Percentiles rank a stretch among this genome's conserved stretches.
phyloP scores from a whole-genome alignment of 2,113 vertebrate species.

The Epinephelus cyanopodus region DNA sequence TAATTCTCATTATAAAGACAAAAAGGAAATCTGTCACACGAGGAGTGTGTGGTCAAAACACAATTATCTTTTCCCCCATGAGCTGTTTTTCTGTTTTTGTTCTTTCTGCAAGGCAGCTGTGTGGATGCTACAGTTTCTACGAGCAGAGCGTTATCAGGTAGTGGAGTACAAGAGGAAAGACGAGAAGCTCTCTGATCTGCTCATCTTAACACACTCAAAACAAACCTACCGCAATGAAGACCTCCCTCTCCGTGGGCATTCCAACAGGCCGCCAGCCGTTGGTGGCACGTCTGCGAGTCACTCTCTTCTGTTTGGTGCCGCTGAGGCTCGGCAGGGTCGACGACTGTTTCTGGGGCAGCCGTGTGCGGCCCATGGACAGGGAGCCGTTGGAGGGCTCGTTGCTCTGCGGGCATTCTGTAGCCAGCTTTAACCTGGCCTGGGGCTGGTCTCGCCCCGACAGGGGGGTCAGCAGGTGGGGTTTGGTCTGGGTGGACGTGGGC shows the following conservation, averaged over 20 bases:
- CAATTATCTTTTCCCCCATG: constrained; percentile 44
- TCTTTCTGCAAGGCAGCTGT: not conserved
- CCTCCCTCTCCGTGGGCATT: constrained; percentile 90
- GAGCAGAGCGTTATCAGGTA: constrained; percentile 3
- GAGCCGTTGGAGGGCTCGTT: constrained; percentile 90
- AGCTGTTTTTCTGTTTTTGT: constrained; percentile 12
- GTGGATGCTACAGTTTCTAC: not conserved
- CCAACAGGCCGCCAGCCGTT: constrained; percentile 96
- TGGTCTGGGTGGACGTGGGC: constrained; percentile 90
- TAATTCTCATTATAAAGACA: constrained; percentile 61
- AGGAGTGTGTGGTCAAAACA: constrained; percentile 56
- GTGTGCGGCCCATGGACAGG: constrained; percentile 85
- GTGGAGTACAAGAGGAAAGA: not conserved
- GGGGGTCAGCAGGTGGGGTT: constrained; percentile 90
- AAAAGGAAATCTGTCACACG: constrained; percentile 50
- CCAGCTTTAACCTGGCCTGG: constrained; percentile 83
- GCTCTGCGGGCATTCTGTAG: constrained; percentile 89
- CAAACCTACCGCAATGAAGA: constrained; percentile 93
- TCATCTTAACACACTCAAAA: constrained; percentile 8
- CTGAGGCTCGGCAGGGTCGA: constrained; percentile 78
- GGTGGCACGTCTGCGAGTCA: constrained; percentile 89
- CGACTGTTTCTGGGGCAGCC: constrained; percentile 85
- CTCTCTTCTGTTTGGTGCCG: constrained; percentile 86
- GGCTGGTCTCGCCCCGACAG: constrained; percentile 86
- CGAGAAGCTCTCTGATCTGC: not conserved